A percentile compares a stretch with the other conserved stretches of the same genome.
phyloP scores from a whole-genome alignment of 2,113 vertebrate species.

The Clinocottus analis region DNA sequence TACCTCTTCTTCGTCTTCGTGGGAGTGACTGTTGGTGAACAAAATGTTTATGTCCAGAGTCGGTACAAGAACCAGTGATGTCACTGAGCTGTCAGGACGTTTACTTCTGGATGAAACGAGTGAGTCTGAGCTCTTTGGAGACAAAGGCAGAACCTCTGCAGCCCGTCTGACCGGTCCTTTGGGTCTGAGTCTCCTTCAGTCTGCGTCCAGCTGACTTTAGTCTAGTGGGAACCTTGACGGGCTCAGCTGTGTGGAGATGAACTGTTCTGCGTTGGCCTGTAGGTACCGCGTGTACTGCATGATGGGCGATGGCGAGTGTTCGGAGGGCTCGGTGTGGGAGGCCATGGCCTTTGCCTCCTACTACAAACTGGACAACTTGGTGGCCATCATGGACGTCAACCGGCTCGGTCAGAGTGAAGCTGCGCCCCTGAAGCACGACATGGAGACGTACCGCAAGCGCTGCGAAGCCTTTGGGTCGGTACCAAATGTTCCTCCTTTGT shows the following conservation, averaged over 20 bases:
- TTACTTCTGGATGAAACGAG: not conserved
- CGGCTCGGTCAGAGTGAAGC: conserved; percentile 86
- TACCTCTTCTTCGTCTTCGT: no score
- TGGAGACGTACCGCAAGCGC: conserved; percentile 83
- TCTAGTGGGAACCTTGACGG: no score
- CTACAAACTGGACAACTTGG: conserved; percentile 89
- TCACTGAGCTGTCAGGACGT: not conserved
- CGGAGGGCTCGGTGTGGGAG: conserved; percentile 91
- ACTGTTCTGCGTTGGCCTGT: not conserved
- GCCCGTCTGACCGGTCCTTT: not conserved
- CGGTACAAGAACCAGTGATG: not conserved
- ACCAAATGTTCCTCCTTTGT: not conserved
- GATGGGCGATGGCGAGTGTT: conserved; percentile 87
- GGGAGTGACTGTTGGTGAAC: no score
- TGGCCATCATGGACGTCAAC: conserved; percentile 89
- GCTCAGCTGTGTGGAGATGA: not conserved
- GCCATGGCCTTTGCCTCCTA: conserved; percentile 90
- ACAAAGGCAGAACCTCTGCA: not conserved
- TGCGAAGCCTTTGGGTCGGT: conserved; percentile 91
- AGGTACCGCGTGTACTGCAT: conserved; percentile 92
- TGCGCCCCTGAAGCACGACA: conserved; percentile 83
- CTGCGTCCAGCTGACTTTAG: not conserved
- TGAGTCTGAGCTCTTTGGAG: not conserved
- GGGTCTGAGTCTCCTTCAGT: not conserved
- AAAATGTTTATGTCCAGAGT: no score